Evolutionary conservation across 2,113 vertebrate genomes (phyloP).

Genomic region (Nyctereutes procyonoides): DNA sequence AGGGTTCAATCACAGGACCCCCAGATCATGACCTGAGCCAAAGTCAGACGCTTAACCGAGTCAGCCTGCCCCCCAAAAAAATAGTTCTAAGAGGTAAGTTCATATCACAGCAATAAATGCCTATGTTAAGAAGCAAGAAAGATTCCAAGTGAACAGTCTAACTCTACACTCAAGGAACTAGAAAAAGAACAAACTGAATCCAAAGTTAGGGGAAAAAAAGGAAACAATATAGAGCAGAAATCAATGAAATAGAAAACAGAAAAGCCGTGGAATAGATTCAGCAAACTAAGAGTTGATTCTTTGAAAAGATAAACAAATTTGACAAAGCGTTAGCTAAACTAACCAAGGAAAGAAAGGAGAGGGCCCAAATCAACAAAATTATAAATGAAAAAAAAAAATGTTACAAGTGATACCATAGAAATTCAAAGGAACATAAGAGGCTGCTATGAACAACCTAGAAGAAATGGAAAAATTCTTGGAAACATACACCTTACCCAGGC

Average conservation of each 20-base stretch:
- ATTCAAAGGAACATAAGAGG: not conserved
- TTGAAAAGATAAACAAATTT: not conserved
- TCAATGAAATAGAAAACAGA: not conserved
- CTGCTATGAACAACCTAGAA: not conserved
- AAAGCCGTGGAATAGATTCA: not conserved
- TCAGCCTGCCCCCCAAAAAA: not conserved
- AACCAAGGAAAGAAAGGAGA: not conserved
- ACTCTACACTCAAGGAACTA: not conserved
- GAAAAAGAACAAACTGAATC: not conserved
- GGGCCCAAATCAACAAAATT: not conserved
- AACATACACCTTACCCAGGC: not conserved
- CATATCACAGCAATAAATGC: not conserved
- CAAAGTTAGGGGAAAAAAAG: not conserved
- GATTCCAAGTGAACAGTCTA: not conserved
- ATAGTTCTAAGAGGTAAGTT: not conserved
- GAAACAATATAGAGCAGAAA: not conserved
- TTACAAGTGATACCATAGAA: not conserved
- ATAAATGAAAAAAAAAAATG: not conserved
- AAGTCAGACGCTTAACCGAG: not conserved
- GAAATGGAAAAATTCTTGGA: not conserved
- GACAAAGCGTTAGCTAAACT: not conserved
- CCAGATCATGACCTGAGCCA: not conserved
- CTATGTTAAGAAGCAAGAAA: not conserved
- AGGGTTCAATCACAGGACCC: not conserved
- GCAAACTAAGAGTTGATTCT: not conserved